phyloP scores from a whole-genome alignment of 2,113 vertebrate species.

The Odontesthes bonariensis region DNA sequence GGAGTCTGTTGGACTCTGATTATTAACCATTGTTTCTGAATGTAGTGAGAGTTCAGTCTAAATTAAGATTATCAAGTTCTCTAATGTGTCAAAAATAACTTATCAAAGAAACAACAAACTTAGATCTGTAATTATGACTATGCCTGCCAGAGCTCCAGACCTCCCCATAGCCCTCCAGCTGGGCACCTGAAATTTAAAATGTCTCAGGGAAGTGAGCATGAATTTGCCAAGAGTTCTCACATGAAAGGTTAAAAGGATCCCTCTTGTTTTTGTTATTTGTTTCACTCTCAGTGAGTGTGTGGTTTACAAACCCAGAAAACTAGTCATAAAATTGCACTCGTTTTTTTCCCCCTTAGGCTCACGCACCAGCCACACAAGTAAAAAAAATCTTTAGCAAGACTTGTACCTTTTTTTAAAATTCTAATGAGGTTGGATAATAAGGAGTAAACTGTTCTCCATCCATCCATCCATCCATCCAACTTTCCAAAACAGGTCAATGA shows the following conservation, averaged over 20 bases:
- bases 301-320: slow-evolving; percentile 65
- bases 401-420: slow-evolving; percentile 40
- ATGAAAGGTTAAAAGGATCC: slow-evolving; percentile 66
- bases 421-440: slow-evolving; percentile 52
- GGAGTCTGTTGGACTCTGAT: slow-evolving; percentile 34
- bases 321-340: slow-evolving; percentile 58
- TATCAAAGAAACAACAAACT: not conserved
- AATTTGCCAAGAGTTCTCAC: slow-evolving; percentile 69
- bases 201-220: slow-evolving; percentile 47
- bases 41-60: not conserved
- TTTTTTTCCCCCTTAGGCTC: slow-evolving; percentile 68
- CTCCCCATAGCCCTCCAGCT: slow-evolving; percentile 56
- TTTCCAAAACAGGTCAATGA: slow-evolving; percentile 61
- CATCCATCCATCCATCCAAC: slow-evolving; percentile 8
- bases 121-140: slow-evolving; percentile 26
- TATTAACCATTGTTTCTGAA: slow-evolving; percentile 30
- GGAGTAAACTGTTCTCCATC: slow-evolving; percentile 36
- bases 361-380: slow-evolving; percentile 53
- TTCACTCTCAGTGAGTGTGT: slow-evolving; percentile 59
- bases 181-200: slow-evolving; percentile 49
- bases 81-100: too few species aligned
- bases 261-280: slow-evolving; percentile 57
- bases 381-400: slow-evolving; percentile 38
- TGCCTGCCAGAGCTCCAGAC: slow-evolving; percentile 35
- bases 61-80: not conserved